Percentiles rank a stretch among this genome's conserved stretches.
These are phyloP conservation scores for Drosophila cardini DNA, from an alignment of 1,140 invertebrate species.

Conservation along the genomic window DNA sequence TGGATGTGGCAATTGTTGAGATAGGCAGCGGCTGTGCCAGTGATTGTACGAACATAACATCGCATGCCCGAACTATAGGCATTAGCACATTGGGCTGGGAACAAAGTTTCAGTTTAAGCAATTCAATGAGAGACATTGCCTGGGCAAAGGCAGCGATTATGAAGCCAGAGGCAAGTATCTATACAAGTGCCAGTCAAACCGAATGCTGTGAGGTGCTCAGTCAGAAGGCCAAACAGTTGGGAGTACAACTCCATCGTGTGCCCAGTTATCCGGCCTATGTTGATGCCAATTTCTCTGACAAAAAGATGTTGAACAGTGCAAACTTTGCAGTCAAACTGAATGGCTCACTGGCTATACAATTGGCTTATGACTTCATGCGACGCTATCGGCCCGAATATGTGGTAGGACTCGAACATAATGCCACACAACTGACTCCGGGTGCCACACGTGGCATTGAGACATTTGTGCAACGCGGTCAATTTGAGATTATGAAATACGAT, in stretches of 20 bases:
- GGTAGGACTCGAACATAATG: conserved; percentile 47
- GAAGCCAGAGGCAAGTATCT: conserved; percentile 90
- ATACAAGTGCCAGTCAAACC: conserved; percentile 89
- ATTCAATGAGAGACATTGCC: conserved; percentile 95
- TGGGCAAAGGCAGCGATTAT: conserved; percentile 98
- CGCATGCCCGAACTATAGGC: conserved; percentile 92
- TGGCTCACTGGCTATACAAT: conserved; percentile 94
- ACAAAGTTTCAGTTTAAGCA: conserved; percentile 93
- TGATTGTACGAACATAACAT: conserved; percentile 97
- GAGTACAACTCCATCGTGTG: conserved; percentile 85
- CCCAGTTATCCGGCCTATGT: conserved; percentile 49
- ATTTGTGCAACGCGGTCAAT: conserved; percentile 90
- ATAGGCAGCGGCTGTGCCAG: conserved; percentile 98
- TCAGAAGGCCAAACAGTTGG: conserved; percentile 88
- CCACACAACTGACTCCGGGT: conserved; percentile 57
- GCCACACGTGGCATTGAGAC: conserved; percentile 85
- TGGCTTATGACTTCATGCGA: conserved; percentile 90
- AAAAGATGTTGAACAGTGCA: conserved; percentile 48
- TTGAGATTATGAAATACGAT: conserved; percentile 87
- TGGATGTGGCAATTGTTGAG: conserved; percentile 98
- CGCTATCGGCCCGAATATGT: conserved; percentile 59
- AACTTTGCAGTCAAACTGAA: conserved; percentile 86
- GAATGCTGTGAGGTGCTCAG: conserved; percentile 90
- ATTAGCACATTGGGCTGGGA: conserved; percentile 93
- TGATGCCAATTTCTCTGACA: conserved; percentile 35